Evolutionary conservation across 2,113 vertebrate species (phyloP).

Genomic region (Crotophaga sulcirostris): DNA sequence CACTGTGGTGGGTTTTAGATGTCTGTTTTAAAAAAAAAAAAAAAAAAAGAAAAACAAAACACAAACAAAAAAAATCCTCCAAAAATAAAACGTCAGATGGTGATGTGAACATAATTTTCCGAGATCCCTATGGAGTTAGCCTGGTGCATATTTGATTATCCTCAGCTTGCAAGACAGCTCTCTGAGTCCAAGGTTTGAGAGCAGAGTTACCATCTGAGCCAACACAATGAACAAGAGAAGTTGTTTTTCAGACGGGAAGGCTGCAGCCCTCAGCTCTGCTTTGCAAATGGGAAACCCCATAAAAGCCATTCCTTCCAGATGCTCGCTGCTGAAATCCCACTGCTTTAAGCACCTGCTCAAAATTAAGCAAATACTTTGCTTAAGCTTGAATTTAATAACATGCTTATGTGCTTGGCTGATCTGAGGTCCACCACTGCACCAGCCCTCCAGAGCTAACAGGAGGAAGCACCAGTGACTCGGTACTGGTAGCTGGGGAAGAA

Average conservation of each 20-base stretch:
- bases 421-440: neutral
- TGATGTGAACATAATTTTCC: neutral
- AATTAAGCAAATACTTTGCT: neutral
- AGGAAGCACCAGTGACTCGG: neutral
- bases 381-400: neutral
- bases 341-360: slow-evolving; percentile 12
- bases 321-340: neutral
- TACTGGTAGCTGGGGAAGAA: neutral
- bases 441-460: neutral
- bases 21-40: neutral
- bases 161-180: neutral
- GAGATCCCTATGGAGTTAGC: neutral
- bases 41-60: no score
- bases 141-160: neutral
- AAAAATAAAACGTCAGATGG: neutral
- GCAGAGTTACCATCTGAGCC: neutral
- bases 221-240: neutral
- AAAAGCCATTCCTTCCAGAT: neutral
- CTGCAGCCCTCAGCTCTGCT: neutral
- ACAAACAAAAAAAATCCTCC: no score
- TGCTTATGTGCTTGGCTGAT: neutral
- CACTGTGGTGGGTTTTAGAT: neutral
- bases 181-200: neutral
- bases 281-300: neutral
- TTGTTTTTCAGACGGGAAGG: neutral